These are phyloP conservation scores for Bradypodion pumilum DNA, from an alignment of 2,797 vertebrate species.

Conservation along the genomic window DNA sequence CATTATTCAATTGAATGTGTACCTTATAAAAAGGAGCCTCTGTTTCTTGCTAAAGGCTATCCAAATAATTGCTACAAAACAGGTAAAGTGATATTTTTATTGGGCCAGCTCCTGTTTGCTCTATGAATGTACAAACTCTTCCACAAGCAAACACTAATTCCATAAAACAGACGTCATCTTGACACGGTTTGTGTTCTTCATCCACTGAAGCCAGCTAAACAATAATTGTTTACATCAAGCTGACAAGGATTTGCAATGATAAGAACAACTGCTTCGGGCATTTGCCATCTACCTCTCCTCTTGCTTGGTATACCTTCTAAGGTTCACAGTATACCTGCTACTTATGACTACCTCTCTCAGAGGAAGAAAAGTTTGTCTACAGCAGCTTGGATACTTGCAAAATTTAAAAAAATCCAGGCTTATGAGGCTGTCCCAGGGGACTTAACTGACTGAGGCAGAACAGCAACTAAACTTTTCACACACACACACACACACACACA, in stretches of 20 bases:
- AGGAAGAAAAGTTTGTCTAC: background rate
- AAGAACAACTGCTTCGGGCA: background rate
- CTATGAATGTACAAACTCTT: constrained; percentile 21
- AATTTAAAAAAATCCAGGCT: background rate
- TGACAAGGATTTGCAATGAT: background rate
- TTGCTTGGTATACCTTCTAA: constrained; percentile 7
- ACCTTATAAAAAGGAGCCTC: constrained; percentile 11
- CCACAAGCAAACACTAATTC: constrained; percentile 16
- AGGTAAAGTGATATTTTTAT: constrained; percentile 16
- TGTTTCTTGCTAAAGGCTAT: constrained; percentile 9
- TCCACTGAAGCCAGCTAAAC: background rate
- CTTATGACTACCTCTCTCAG: background rate
- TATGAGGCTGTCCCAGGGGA: too few relatives aligned
- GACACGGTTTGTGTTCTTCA: constrained; percentile 1
- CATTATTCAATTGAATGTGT: constrained; percentile 33
- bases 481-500: too few relatives aligned
- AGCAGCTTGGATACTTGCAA: background rate
- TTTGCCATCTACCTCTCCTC: constrained; percentile 1
- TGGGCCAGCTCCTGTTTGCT: constrained; percentile 17
- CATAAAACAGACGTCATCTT: constrained; percentile 9
- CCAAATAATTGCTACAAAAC: constrained; percentile 29
- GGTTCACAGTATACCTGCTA: background rate
- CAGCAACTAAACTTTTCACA: too few relatives aligned
- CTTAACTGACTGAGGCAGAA: too few relatives aligned
- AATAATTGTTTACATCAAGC: constrained; percentile 19